phyloP scores from a whole-genome alignment of 2,888 invertebrate genomes.

The Lottia gigantea region DNA sequence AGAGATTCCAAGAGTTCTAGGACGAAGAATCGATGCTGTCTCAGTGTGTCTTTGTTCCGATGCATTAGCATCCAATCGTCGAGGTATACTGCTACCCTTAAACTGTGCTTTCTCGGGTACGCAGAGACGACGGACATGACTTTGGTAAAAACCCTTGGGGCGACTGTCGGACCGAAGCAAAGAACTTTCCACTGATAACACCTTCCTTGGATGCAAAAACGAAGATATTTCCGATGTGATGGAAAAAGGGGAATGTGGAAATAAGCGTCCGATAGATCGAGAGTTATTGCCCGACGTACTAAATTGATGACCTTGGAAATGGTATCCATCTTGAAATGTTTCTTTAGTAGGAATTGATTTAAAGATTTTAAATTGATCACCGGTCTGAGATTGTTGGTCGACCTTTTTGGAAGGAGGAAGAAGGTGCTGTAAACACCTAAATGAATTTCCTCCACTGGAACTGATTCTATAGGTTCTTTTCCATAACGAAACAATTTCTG shows the following conservation, averaged over 20 bases:
- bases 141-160: constrained; percentile 32
- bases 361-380: constrained; percentile 31
- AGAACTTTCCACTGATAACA: constrained; percentile 25
- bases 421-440: constrained; percentile 34
- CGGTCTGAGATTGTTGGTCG: background rate
- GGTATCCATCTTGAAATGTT: constrained; percentile 35
- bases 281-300: constrained; percentile 27
- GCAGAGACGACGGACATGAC: constrained; percentile 28
- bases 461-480: constrained; percentile 28
- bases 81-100: constrained; percentile 26
- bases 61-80: constrained; percentile 31
- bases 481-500: constrained; percentile 22
- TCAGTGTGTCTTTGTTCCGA: constrained; percentile 15
- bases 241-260: constrained; percentile 25
- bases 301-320: no score
- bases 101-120: constrained; percentile 22
- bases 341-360: constrained; percentile 31
- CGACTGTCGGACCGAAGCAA: constrained; percentile 30
- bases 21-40: constrained; percentile 18
- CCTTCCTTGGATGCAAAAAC: constrained; percentile 24
- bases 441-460: constrained; percentile 12
- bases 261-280: constrained; percentile 31
- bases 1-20: constrained; percentile 24
- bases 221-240: constrained; percentile 26
- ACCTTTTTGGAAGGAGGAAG: constrained; percentile 28